These are phyloP conservation scores for Hirtodrosophila histrioides DNA, from an alignment of 2,888 invertebrate species.

Conservation along the genomic window DNA sequence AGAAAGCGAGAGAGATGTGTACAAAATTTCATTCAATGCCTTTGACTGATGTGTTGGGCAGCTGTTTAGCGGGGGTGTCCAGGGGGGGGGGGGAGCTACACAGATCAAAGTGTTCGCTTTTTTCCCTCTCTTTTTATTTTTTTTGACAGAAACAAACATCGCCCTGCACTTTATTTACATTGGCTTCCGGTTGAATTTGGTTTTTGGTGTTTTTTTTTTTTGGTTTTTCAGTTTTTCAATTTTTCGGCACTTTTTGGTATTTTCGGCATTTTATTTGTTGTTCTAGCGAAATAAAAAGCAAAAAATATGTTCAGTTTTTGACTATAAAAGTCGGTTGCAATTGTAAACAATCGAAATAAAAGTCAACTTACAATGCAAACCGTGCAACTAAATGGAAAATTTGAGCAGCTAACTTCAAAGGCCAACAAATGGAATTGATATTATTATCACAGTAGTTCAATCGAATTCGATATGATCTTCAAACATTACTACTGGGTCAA, in stretches of 20 bases:
- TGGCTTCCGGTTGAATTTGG: slow-evolving; percentile 78
- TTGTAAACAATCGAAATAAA: slow-evolving; percentile 57
- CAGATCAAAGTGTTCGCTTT: slow-evolving; percentile 69
- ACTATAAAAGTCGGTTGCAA: slow-evolving; percentile 18
- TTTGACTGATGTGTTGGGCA: slow-evolving; percentile 67
- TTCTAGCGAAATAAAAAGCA: too few relatives aligned
- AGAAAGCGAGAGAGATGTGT: slow-evolving; percentile 1
- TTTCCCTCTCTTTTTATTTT: slow-evolving; percentile 29
- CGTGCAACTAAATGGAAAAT: slow-evolving; percentile 39
- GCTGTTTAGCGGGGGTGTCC: slow-evolving; percentile 39
- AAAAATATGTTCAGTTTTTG: slow-evolving; percentile 17
- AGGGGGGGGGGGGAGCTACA: slow-evolving; percentile 33
- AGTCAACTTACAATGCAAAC: slow-evolving; percentile 47
- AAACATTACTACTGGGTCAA: neutral
- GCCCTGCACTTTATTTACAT: slow-evolving; percentile 75
- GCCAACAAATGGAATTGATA: slow-evolving; percentile 30
- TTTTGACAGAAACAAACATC: slow-evolving; percentile 79
- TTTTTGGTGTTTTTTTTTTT: slow-evolving; percentile 39
- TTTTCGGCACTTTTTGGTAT: slow-evolving; percentile 55
- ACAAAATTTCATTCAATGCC: slow-evolving; percentile 57
- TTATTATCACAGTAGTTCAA: slow-evolving; percentile 15
- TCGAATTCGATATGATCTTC: slow-evolving; percentile 28
- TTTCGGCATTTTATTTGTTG: too few relatives aligned
- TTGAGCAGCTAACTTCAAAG: slow-evolving; percentile 40
- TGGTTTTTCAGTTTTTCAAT: slow-evolving; percentile 38